These are phyloP conservation scores for Lydus trimaculatus DNA, from an alignment of 2,888 invertebrate species.

Conservation along the genomic window DNA sequence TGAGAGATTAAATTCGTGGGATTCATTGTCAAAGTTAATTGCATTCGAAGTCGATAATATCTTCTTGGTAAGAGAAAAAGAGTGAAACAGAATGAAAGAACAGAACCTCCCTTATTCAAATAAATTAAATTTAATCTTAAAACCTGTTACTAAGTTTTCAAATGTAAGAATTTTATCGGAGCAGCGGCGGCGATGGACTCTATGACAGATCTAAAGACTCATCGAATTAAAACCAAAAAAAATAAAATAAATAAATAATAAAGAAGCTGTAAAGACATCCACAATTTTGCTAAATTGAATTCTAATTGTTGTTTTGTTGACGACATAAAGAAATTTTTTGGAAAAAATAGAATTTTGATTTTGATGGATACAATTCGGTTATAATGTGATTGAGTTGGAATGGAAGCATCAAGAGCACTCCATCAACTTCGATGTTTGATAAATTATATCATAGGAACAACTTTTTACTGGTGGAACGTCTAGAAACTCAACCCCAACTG, in stretches of 20 bases:
- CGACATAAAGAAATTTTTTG: background rate
- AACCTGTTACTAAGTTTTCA: constrained; percentile 6
- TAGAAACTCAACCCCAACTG: constrained; percentile 19
- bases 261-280: background rate
- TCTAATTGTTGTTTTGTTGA: background rate
- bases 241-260: too few species aligned
- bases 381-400: constrained; percentile 6
- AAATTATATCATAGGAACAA: constrained; percentile 23
- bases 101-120: constrained; percentile 1
- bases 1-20: constrained; percentile 29
- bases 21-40: constrained; percentile 33
- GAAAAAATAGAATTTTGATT: background rate
- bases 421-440: constrained; percentile 21
- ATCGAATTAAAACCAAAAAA: background rate
- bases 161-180: background rate
- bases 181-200: background rate
- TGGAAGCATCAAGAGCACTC: constrained; percentile 10
- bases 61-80: constrained; percentile 13
- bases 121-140: constrained; percentile 10
- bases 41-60: constrained; percentile 31
- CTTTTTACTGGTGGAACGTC: constrained; percentile 17
- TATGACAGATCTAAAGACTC: background rate
- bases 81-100: background rate
- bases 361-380: background rate
- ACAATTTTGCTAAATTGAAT: background rate